Evolutionary conservation across 1,140 invertebrate genomes (phyloP).

Genomic region (Magallana angulata): DNA sequence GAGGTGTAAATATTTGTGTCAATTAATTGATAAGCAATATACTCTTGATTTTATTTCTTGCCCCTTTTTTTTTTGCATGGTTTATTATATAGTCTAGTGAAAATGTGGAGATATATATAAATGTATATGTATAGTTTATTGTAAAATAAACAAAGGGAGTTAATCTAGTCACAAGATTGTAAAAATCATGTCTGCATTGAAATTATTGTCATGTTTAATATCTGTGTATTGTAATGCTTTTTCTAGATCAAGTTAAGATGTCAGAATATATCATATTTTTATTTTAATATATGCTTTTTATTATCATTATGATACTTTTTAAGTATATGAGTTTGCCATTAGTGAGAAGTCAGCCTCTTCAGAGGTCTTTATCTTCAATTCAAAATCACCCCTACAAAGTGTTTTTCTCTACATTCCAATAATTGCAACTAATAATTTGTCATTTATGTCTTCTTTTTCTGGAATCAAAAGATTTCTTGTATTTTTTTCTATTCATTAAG

Average conservation of each 20-base stretch:
- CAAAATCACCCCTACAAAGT: not conserved
- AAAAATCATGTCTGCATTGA: not conserved
- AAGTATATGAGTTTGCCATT: not conserved
- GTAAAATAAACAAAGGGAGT: slow-evolving; percentile 36
- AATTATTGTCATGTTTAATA: not conserved
- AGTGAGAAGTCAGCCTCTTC: not conserved
- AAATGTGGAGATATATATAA: not conserved
- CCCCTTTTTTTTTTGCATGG: not conserved
- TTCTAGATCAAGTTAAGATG: not conserved
- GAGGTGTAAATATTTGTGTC: slow-evolving; percentile 28
- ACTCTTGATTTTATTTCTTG: not conserved
- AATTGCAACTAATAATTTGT: not conserved
- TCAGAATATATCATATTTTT: not conserved
- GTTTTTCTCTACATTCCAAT: slow-evolving; percentile 30
- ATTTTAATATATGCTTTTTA: slow-evolving; percentile 35
- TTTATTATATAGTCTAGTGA: not conserved
- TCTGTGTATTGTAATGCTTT: not conserved
- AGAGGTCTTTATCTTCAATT: not conserved
- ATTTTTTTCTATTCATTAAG: not conserved
- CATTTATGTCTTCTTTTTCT: not conserved
- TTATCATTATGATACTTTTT: not conserved
- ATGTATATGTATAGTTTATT: slow-evolving; percentile 17
- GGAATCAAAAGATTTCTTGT: not conserved
- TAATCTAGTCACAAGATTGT: slow-evolving; percentile 16
- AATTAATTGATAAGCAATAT: not conserved